phyloP scores from a whole-genome alignment of 2,797 vertebrate genomes.

The Acrossocheilus wenchowensis region DNA sequence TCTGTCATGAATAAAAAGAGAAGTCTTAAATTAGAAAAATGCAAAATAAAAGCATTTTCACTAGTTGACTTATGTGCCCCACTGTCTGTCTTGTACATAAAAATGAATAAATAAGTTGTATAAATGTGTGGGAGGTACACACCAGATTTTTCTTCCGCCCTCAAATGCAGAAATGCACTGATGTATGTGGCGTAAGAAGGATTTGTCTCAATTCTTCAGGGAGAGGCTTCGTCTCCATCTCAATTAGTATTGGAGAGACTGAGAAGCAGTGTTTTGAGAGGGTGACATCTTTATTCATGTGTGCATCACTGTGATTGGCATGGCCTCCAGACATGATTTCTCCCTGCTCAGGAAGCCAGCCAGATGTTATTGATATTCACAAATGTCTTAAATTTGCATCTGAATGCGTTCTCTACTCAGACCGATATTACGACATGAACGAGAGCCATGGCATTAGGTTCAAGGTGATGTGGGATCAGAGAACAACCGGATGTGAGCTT shows the following conservation, averaged over 20 bases:
- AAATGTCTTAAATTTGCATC: conserved; percentile 74
- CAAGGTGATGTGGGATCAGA: conserved; percentile 48
- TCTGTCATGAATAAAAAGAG: background rate
- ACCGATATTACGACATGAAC: conserved; percentile 30
- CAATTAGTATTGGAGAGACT: conserved; percentile 68
- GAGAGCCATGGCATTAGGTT: conserved; percentile 40
- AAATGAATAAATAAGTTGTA: conserved; percentile 11
- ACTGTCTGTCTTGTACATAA: background rate
- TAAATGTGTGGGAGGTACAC: conserved; percentile 38
- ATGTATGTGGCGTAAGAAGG: conserved; percentile 19
- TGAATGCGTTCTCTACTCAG: conserved; percentile 55
- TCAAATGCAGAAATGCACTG: conserved; percentile 18
- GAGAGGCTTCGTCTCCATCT: conserved; percentile 60
- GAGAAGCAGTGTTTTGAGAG: conserved; percentile 56
- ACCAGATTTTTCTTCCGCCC: background rate
- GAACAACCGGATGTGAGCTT: conserved; percentile 36
- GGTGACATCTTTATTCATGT: conserved; percentile 75
- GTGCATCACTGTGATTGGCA: conserved; percentile 72
- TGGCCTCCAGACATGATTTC: conserved; percentile 72
- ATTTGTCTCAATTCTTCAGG: conserved; percentile 48
- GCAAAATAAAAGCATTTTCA: background rate
- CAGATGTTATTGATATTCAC: conserved; percentile 80
- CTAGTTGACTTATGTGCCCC: background rate
- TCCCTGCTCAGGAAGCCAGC: conserved; percentile 63
- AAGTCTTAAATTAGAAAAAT: background rate